A percentile compares a stretch with the other conserved stretches of the same genome.
phyloP scores from a whole-genome alignment of 2,888 invertebrate genomes.

The Anthophora plumipes region DNA sequence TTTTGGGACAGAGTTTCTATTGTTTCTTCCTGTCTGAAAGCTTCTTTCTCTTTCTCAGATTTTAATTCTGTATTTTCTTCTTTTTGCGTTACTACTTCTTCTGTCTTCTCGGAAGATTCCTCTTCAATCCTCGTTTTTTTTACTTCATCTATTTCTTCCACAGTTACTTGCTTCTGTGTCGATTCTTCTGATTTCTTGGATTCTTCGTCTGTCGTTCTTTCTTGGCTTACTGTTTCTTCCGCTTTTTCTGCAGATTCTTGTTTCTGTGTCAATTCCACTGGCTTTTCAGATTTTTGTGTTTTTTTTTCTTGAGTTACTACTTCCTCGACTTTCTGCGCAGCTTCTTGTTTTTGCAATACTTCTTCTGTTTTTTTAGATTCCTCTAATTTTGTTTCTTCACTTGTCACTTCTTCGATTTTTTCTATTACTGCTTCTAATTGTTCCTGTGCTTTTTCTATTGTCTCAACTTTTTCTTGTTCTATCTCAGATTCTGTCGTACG shows the following conservation, averaged over 20 bases:
- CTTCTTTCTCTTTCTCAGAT: not conserved
- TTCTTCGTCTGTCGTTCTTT: not conserved
- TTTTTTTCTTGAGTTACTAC: not conserved
- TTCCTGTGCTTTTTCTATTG: not conserved
- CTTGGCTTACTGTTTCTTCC: not conserved
- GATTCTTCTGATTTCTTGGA: not conserved
- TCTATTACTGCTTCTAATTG: not conserved
- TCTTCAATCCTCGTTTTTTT: not conserved
- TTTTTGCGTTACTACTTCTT: not conserved
- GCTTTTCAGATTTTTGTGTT: not conserved
- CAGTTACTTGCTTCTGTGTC: not conserved
- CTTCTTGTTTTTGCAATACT: not conserved
- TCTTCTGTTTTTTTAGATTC: not conserved
- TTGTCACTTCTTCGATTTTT: not conserved
- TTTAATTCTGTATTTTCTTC: not conserved
- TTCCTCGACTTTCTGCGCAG: not conserved
- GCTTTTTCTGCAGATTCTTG: not conserved
- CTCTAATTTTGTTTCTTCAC: not conserved
- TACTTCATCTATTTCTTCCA: not conserved
- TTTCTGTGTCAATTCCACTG: not conserved
- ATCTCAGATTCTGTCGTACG: not conserved
- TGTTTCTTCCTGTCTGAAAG: not conserved
- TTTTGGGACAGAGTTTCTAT: not conserved
- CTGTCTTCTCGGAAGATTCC: slow-evolving; percentile 5
- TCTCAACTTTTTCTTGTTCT: not conserved